phyloP scores from a whole-genome alignment of 2,113 vertebrate species.

The Pelusios castaneus region DNA sequence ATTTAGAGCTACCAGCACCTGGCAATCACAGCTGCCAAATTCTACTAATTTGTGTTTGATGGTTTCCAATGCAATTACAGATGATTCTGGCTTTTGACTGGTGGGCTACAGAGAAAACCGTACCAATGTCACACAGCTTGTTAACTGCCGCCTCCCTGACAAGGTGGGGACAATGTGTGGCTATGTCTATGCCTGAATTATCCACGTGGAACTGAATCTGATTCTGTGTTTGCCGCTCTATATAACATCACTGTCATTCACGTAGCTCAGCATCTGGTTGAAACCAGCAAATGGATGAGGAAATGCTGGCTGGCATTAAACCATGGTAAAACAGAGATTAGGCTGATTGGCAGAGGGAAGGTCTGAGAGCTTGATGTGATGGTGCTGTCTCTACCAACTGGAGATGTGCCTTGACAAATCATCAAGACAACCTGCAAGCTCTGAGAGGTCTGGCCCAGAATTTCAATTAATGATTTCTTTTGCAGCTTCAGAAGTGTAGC shows the following conservation, averaged over 20 bases:
- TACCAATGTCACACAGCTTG: not conserved
- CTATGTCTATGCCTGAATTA: not conserved
- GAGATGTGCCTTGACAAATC: not conserved
- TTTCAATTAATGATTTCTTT: not conserved
- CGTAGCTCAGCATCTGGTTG: not conserved
- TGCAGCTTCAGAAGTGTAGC: not conserved
- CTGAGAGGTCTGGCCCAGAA: not conserved
- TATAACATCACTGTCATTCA: not conserved
- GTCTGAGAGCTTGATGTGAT: not conserved
- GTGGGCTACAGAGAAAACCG: not conserved
- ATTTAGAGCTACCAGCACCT: not conserved
- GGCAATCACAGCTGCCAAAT: not conserved
- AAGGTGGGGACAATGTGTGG: not conserved
- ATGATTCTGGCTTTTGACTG: not conserved
- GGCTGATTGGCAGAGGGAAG: not conserved
- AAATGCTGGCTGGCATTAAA: not conserved
- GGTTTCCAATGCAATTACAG: not conserved
- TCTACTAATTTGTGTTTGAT: not conserved
- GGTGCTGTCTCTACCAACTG: not conserved
- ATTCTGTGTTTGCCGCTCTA: not conserved
- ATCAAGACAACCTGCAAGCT: not conserved
- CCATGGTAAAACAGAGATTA: not conserved
- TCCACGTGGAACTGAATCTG: not conserved
- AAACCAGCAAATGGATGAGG: not conserved
- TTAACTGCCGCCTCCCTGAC: not conserved